phyloP scores from a whole-genome alignment of 2,113 vertebrate species.

The Aviceda subcristata region DNA sequence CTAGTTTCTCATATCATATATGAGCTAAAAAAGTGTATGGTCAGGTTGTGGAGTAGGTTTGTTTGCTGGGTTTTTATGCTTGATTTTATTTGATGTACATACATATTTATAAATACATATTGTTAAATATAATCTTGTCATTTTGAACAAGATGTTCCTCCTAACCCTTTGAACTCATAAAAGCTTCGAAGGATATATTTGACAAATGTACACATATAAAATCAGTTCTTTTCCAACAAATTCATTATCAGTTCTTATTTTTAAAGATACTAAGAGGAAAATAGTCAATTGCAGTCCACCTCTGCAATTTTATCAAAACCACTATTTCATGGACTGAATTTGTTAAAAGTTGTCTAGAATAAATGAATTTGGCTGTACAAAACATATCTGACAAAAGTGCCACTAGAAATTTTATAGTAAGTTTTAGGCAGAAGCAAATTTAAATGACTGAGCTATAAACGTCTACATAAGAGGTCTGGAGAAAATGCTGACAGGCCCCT shows the following conservation, averaged over 20 bases:
- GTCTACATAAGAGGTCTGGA: neutral
- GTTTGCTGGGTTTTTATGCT: neutral
- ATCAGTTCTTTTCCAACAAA: neutral
- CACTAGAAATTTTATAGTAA: neutral
- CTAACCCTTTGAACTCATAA: neutral
- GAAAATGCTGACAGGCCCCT: slow-evolving; percentile 14
- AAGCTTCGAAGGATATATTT: neutral
- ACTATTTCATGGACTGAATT: neutral
- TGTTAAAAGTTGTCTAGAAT: neutral
- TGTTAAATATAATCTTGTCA: neutral
- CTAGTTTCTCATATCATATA: neutral
- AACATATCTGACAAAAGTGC: neutral
- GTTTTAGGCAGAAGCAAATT: neutral
- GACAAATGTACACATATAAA: neutral
- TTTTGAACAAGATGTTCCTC: neutral
- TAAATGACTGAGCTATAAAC: neutral
- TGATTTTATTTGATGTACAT: neutral
- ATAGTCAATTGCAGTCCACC: neutral
- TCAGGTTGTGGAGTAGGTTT: neutral
- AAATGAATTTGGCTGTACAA: neutral
- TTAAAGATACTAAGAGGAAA: neutral
- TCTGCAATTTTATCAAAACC: neutral
- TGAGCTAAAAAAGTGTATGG: neutral
- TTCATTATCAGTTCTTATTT: neutral
- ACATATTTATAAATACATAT: neutral